Conservation (phyloP, 2,113 vertebrate genomes). For the Rhea americana region DNA sequence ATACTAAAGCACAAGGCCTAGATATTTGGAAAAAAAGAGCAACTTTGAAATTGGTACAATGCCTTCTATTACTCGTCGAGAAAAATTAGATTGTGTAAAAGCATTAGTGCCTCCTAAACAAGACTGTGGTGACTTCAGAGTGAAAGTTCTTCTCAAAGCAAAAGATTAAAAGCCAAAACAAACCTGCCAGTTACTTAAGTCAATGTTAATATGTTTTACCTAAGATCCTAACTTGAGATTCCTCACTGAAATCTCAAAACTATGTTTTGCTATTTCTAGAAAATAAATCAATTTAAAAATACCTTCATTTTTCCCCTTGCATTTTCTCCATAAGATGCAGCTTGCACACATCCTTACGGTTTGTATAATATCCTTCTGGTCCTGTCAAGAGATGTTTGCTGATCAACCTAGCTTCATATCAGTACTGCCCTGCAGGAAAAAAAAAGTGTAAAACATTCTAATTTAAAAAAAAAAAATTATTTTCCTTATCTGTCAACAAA, state of each 20-base stretch:
- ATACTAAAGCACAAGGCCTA: background rate
- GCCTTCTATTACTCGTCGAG: background rate
- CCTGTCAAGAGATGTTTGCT: background rate
- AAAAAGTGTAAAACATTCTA: fast-evolving
- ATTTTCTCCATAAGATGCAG: background rate
- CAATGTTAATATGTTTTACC: background rate
- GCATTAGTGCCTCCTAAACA: background rate
- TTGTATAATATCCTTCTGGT: background rate
- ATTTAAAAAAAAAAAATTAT: background rate
- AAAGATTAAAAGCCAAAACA: background rate
- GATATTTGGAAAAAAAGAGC: background rate
- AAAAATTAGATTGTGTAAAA: background rate
- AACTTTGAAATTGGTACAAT: background rate
- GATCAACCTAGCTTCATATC: background rate
- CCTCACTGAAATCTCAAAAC: background rate
- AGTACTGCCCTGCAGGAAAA: background rate
- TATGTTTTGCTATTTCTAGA: background rate
- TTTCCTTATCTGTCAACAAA: background rate
- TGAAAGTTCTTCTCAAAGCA: background rate
- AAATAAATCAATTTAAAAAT: background rate
- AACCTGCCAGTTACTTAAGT: background rate
- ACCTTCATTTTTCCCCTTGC: background rate
- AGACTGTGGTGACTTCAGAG: background rate
- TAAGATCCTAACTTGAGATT: background rate
- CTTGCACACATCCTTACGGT: fast-evolving